phyloP scores from a whole-genome alignment of 1,140 invertebrate species.

The Trachelipus rathkii region DNA sequence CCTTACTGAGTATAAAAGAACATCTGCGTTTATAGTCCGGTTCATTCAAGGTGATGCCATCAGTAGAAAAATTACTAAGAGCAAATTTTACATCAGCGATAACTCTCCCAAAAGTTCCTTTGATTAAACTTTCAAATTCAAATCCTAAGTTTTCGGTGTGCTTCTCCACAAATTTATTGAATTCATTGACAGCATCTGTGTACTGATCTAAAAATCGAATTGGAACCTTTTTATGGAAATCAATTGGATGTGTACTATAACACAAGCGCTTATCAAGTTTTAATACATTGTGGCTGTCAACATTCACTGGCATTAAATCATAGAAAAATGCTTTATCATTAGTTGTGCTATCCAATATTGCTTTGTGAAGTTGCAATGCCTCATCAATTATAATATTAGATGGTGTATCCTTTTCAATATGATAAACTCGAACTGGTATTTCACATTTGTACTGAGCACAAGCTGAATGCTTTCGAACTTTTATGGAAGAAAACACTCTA shows the following conservation, averaged over 20 bases:
- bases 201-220: not conserved
- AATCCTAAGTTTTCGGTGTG: not conserved
- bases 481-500: not conserved
- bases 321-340: not conserved
- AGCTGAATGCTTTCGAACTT: not conserved
- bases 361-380: not conserved
- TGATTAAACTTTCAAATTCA: not conserved
- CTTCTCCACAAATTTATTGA: not conserved
- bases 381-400: not conserved
- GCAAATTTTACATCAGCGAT: not conserved
- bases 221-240: not conserved
- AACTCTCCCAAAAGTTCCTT: not conserved
- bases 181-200: not conserved
- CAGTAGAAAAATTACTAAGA: not conserved
- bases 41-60: not conserved
- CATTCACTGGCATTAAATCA: not conserved
- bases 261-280: not conserved
- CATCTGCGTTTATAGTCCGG: not conserved
- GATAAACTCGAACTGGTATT: not conserved
- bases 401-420: not conserved
- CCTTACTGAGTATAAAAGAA: not conserved
- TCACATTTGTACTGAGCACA: not conserved
- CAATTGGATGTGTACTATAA: not conserved
- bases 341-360: not conserved
- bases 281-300: not conserved